Evolutionary conservation across 2,888 invertebrate genomes (phyloP), one percentile per base, ranked within the genome.

Genomic region (Mechanitis messenoides): DNA sequence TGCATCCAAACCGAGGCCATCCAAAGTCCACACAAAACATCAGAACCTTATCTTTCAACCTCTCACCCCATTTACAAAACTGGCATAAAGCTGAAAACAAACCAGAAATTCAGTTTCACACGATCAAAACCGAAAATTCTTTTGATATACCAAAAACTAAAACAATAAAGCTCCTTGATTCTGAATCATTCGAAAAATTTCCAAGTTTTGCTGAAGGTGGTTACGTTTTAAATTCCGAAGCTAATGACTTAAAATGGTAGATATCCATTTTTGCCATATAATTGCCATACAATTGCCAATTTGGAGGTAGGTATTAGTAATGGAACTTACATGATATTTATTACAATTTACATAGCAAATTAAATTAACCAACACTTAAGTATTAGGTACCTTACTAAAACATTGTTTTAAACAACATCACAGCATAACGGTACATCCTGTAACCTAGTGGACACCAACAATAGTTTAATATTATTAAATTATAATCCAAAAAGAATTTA

Each of bases 21-120:
- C 59, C 66, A 55, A 71, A 64, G 65, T 60, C 66, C 67, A 70
- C 67, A 68, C 71, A 70, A 68, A 72, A 72, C 69, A 68, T 65
- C 66, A 64, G 72, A 62, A 28, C 62, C 20, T 56, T 59, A 60
- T 62, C 62, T 45, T 61, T 69, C 20, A 60, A 64, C 42, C 46
- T 67, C 20, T 63, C 61, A 38, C 55, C 65, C 3, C 20, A 57
- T 55, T 47, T 59, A 28, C 33, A 35, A 58, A 60, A 56, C 45
- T 53, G 54, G 47, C 46, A 50, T 33, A 31, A 62, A 56, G 42
- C 31, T 9, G 45, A 59, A 45, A 45, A 58, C 35, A 33, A 55
- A 42, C 58, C 46, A 33, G 9, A 55, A 45, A 28, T 60, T 54
- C 64, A 50, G 45, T 53, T 63, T 11, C 47, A 33, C 28, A 45